Base-by-base conservation (phyloP, 1,140 invertebrate species). In the Latrodectus geometricus region DNA sequence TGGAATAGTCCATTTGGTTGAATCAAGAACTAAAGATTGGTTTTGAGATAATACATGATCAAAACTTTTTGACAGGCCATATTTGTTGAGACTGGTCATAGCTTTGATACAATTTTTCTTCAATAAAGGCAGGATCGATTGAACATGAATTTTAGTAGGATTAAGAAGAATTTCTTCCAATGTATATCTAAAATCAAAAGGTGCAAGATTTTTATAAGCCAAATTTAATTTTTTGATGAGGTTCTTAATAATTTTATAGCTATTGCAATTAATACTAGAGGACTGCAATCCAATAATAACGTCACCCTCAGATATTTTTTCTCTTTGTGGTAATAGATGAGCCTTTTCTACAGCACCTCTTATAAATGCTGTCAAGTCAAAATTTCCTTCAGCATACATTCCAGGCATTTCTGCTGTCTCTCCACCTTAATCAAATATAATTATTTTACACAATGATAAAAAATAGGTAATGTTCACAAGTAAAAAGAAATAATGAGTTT, bases 351-450 rank as follows among this genome's bases (percentile, higher is more conserved):
- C 96, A 23, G 95, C 96, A 20, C 98, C 98, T 48, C 99, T 95
- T 15, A 96, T 94, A 93, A 99, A 99, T 17, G 98, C 98, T 17
- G 97, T 98, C 35, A 99, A 91, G 91, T 99, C 98, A 91, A 98
- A 99, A 70, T 97, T 95, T n/a, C 95, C 94, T 4, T 93, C 90
- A 8, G 92, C 91, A 91, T 99, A 99, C 93, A 99, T 95, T 66
- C 96, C 95, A 0, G 98, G 97, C 96, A 99, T 97, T 91, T 99
- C 98, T 0, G 98, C 97, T 17, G 97, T 98, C 93, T 99, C 97
- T 4, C 97, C 97, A 80, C 96, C 97, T 95, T 91, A 9, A 90
- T 35, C 8, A 17, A 23, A 35, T 35, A 35, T 5, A 35, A 35
- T 35, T 35, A 35, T 35, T 35, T 35, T 3, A 35, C 2, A 35